Evolutionary conservation across 2,113 vertebrate genomes (phyloP), one percentile per base, ranked within the genome.

Genomic region (Miniopterus natalensis): DNA sequence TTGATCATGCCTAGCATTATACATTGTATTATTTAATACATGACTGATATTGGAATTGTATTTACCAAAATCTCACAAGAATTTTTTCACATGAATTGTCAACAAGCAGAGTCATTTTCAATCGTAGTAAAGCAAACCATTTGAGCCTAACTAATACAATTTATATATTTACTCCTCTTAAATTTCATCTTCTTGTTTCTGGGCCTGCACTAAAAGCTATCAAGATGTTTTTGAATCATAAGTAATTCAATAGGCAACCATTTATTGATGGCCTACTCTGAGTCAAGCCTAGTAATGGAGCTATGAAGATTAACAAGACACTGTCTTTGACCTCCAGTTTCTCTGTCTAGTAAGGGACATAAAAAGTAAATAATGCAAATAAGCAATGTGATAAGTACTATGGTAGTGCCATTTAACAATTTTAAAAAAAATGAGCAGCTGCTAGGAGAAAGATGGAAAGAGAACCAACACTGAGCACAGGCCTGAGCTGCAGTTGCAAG

Each of bases 181-280:
- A 85, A 87, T 91, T 81, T 94, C 55, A 96, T 90, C 77, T 73
- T 90, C 65, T 94, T 88, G 21, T 74, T 53, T 95, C 83, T 88
- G 73, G 29, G 83, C 85, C 40, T n/a, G 3, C 31, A 61, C 47
- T 77, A 71, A 92, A 90, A 94, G 59, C 63, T 77, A 84, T 80
- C 81, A 83, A 83, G 66, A 94, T 83, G 73, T 63, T 77, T 84
- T 88, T 49, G 51, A 94, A 55, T 85, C 83, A n/a, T 80, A 90
- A 96, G 81, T 83, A 96, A 88, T 88, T 96, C 85, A 92, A 79
- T 77, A 84, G 71, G 42, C 83, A 94, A 92, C 92, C 25, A 92
- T 84, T 84, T 96, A 57, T 23, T 70, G 78, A 78, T 57, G 29
- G 42, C 13, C 68, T 74, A 40, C 68, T 86, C 73, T 18, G 57